Evolutionary conservation across 2,888 invertebrate genomes (phyloP), one percentile per base, ranked within the genome.

Genomic region (Unio pictorum): DNA sequence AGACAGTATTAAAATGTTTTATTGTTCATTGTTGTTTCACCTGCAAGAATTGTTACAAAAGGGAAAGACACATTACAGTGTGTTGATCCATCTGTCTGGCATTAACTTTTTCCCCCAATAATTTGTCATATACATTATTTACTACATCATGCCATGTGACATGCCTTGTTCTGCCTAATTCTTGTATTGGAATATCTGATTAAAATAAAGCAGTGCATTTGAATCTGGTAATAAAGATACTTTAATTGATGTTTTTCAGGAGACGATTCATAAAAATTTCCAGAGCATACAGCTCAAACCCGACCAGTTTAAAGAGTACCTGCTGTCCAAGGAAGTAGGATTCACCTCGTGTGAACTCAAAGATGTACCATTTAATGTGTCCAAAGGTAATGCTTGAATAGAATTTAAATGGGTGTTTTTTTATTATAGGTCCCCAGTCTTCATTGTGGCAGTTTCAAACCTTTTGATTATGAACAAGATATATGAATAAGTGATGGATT

Each of bases 281-380:
- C 73, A 82, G 75, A 77, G 71, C n/a, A 89, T 90, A 30, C 73
- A 78, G 62, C 93, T 99, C 87, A 94, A 94, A 83, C 99, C 99
- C 11, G 94, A 96, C 83, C 95, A 95, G 87, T 99, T 99, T 90
- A 95, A 95, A 66, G 96, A 97, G 86, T 99, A 95, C 91, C 92
- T 99, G 57, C 92, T 98, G 5, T 88, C 89, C 3, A 93, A 94
- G 0, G 96, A 96, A 87, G 95, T 98, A 61, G 98, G 98, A 6
- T 98, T 98, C 91, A 94, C 94, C 86, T 95, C 95, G 87, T 95
- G 95, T 87, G 95, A 95, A 87, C 94, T 95, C 3, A 91, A 98
- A 61, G 96, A 95, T 54, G 92, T 93, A 3, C 94, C 96, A 6
- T 93, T 94, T 84, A 95, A 97, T 89, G 93, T 94, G 73, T 94